phyloP scores from a whole-genome alignment of 2,888 invertebrate species.

The Melanchra persicariae region DNA sequence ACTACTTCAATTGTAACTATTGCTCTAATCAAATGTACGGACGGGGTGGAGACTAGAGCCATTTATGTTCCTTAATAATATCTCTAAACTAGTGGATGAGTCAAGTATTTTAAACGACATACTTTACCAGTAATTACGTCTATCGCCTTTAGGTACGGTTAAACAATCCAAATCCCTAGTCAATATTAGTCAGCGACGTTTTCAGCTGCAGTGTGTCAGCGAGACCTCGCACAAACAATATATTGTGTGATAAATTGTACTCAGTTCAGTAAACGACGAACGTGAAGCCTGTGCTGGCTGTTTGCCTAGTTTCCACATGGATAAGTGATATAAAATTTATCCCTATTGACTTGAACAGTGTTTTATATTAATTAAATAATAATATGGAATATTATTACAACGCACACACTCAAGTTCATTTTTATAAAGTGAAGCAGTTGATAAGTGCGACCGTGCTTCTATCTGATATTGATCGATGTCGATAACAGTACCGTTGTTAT shows the following conservation, averaged over 20 bases:
- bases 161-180: conserved; percentile 54
- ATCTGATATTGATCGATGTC: conserved; percentile 14
- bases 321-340: conserved; percentile 42
- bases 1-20: conserved; percentile 17
- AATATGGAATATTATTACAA: conserved; percentile 46
- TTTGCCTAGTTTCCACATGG: conserved; percentile 54
- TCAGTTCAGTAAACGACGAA: conserved; percentile 76
- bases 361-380: conserved; percentile 31
- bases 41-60: too few species aligned
- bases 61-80: background rate
- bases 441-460: conserved; percentile 42
- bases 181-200: conserved; percentile 72
- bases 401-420: conserved; percentile 24
- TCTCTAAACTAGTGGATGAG: conserved; percentile 4
- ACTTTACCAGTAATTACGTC: conserved; percentile 29
- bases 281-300: conserved; percentile 71
- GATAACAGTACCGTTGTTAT: conserved; percentile 19
- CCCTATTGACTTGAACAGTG: conserved; percentile 45
- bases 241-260: conserved; percentile 66
- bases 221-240: conserved; percentile 71
- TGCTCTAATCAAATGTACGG: conserved; percentile 11
- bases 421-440: conserved; percentile 45
- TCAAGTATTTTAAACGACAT: conserved; percentile 17
- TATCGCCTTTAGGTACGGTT: conserved; percentile 36
- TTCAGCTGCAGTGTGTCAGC: conserved; percentile 65